phyloP scores from a whole-genome alignment of 2,888 invertebrate species.

The Drosophila emarginata region DNA sequence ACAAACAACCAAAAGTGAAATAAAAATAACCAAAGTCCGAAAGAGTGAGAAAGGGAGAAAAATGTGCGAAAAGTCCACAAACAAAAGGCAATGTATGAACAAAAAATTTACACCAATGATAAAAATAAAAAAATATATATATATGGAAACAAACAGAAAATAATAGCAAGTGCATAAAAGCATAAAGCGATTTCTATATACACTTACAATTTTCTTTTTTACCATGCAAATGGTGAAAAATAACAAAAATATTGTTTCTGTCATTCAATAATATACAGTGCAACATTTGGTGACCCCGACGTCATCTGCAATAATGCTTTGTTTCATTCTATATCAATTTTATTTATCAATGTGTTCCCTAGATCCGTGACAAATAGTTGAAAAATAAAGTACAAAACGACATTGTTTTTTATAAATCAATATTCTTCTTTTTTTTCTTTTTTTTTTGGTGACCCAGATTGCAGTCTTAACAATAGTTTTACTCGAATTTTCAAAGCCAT shows the following conservation, averaged over 20 bases:
- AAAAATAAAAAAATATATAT: constrained; percentile 9
- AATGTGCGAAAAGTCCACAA: constrained; percentile 49
- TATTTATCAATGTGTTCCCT: too few relatives aligned
- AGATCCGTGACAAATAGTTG: too few relatives aligned
- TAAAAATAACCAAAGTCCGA: constrained; percentile 21
- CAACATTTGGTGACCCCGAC: neutral
- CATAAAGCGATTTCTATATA: constrained; percentile 3
- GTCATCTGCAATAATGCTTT: neutral
- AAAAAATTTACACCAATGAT: constrained; percentile 47
- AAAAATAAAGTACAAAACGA: too few relatives aligned
- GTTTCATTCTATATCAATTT: neutral
- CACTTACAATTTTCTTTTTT: constrained; percentile 21
- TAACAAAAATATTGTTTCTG: neutral
- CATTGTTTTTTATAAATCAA: too few relatives aligned
- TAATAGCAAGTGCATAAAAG: constrained; percentile 6
- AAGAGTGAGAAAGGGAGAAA: constrained; percentile 11
- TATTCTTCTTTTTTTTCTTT: neutral
- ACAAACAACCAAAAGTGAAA: constrained; percentile 7
- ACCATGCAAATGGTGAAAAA: neutral
- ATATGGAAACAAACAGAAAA: constrained; percentile 8
- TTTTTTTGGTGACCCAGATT: neutral
- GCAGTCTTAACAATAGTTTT: neutral
- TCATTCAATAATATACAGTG: neutral
- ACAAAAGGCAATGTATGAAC: constrained; percentile 26
- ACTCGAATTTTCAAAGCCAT: neutral